A percentile compares a stretch with the other conserved stretches of the same genome.
Conservation (phyloP, 2,797 vertebrate species). For the Pantherophis alleghaniensis region DNA sequence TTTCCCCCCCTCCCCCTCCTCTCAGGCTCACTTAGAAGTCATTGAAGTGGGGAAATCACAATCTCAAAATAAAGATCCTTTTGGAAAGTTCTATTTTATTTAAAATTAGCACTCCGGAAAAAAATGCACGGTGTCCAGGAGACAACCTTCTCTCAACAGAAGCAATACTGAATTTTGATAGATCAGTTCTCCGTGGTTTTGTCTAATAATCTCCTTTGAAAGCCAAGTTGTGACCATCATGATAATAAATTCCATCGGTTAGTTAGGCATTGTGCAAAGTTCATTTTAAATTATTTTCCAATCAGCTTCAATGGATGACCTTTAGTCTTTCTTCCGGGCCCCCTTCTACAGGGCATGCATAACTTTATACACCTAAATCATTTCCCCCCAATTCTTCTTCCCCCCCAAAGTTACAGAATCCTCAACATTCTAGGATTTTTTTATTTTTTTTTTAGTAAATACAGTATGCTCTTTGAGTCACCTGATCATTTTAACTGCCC, state of each 20-base stretch:
- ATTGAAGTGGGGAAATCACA: not conserved
- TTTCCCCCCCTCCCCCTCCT: accelerated
- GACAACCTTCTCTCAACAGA: not conserved
- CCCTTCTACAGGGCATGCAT: not conserved
- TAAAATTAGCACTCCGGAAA: not conserved
- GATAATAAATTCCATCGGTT: not conserved
- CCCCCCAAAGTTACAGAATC: not conserved
- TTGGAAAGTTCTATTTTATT: not conserved
- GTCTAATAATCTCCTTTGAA: not conserved
- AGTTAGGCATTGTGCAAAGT: not conserved
- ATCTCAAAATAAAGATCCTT: not conserved
- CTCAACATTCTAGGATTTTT: not conserved
- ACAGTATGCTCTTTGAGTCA: not conserved
- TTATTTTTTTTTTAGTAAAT: no score
- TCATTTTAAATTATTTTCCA: not conserved
- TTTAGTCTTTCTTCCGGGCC: not conserved
- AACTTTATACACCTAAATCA: not conserved
- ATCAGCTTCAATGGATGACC: not conserved
- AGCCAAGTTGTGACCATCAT: not conserved
- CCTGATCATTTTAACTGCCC: not conserved
- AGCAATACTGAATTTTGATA: not conserved
- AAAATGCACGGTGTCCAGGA: not conserved
- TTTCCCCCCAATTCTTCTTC: not conserved
- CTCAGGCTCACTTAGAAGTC: not conserved
- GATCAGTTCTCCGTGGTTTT: not conserved